Evolutionary conservation across 1,140 invertebrate genomes (phyloP).

Genomic region (Brachionus plicatilis): DNA sequence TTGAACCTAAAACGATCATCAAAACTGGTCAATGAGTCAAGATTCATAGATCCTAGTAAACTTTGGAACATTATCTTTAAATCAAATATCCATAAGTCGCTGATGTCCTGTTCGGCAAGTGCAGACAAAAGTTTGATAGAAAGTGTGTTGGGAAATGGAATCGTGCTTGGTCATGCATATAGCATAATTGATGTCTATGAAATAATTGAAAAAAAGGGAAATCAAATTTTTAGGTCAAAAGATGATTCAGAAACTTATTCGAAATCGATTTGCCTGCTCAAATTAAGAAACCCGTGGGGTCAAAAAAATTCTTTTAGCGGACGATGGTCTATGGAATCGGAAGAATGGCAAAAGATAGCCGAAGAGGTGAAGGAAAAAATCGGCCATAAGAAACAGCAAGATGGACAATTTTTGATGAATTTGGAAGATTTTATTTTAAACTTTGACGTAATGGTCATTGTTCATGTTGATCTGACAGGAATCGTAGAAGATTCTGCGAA

Average conservation of each 20-base stretch:
- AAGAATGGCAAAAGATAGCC: not conserved
- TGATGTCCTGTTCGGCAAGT: not conserved
- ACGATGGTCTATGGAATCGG: not conserved
- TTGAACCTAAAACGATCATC: not conserved
- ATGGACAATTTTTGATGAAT: slow-evolving; percentile 1
- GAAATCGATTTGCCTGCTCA: not conserved
- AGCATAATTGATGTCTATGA: not conserved
- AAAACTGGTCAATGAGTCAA: no score
- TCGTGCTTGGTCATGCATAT: not conserved
- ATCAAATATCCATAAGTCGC: not conserved
- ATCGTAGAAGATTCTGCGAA: not conserved
- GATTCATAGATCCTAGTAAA: not conserved
- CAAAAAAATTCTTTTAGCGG: not conserved
- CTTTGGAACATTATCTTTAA: not conserved
- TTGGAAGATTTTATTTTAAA: not conserved
- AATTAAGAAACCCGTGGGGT: slow-evolving; percentile 26
- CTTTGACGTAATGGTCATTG: not conserved
- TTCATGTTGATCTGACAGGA: not conserved
- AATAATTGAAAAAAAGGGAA: not conserved
- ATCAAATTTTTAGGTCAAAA: not conserved
- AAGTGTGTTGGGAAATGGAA: not conserved
- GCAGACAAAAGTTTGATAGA: not conserved
- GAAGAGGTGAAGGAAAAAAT: not conserved
- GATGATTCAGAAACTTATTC: not conserved
- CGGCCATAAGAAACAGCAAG: not conserved